Evolutionary conservation across 2,797 vertebrate species (phyloP), one percentile per base, ranked within the genome.

Genomic region (Pantherophis alleghaniensis): DNA sequence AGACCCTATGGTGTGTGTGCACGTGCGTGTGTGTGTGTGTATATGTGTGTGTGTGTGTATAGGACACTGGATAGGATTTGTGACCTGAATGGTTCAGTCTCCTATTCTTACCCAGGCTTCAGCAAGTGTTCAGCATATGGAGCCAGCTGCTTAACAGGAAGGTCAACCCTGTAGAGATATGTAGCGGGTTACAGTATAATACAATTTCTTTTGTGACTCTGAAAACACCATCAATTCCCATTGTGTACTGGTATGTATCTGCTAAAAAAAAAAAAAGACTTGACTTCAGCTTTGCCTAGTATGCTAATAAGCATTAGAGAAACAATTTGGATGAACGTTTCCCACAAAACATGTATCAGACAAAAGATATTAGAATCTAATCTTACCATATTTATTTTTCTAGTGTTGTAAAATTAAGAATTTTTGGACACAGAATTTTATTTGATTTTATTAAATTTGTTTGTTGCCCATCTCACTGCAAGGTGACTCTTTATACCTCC

Each of bases 401-500:
- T 56, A 32, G 14, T 63, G 26, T 28, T 59, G 12, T 32, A 18
- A 93, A 89, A n/a, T 57, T 22, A n/a, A 89, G 69, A 18, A 63
- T 74, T 87, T 93, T 37, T 57, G 18, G 55, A 90, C 92, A 92
- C 95, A 88, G 90, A 90, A 69, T 22, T 74, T 61, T 87, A 2
- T n/a, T 66, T 37, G 28, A 28, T 32, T 69, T 69, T 69, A 32
- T 74, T 37, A 74, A 32, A 74, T 74, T 74, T 37, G n/a, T 32
- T 32, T 69, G 66, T 28, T 6, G 7, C n/a, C n/a, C n/a, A 74
- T 18, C 14, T 69, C 11, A 63, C 61, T 12, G 61, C 61, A 4
- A n/a, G 61, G 11, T 66, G 61, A 13, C 26, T 20, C 47, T 86
- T 61, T 87, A 94, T 86, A 13, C n/a, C 32, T 93, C 92, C 95